Evolutionary conservation across 2,888 invertebrate species (phyloP).

Genomic region (Dicyrtomina minuta): DNA sequence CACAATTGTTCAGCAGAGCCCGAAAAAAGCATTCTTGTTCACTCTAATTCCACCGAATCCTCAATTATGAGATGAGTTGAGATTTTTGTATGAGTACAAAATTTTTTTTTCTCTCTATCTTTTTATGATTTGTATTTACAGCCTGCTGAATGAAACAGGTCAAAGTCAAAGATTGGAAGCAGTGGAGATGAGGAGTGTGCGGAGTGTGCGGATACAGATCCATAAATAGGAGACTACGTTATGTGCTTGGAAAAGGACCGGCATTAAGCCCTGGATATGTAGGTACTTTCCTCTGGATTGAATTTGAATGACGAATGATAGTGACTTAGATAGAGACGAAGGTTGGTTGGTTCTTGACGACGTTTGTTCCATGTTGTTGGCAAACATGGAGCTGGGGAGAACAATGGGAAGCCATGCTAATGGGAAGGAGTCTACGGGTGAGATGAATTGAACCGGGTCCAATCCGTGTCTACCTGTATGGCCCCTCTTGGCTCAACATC

Average conservation of each 20-base stretch:
- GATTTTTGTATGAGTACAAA: background rate
- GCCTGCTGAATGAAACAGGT: too few relatives aligned
- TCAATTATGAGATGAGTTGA: background rate
- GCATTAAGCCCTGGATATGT: background rate
- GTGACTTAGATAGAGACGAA: background rate
- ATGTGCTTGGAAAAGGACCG: background rate
- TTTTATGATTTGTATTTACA: too few relatives aligned
- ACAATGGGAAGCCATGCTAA: constrained; percentile 36
- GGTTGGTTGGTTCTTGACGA: constrained; percentile 3
- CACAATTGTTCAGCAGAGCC: background rate
- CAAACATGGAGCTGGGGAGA: constrained; percentile 31
- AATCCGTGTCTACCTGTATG: constrained; percentile 30
- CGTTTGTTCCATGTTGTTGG: constrained; percentile 24
- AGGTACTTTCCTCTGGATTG: background rate
- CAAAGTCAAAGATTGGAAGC: too few relatives aligned
- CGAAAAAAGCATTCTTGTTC: constrained; percentile 6
- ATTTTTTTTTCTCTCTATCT: too few relatives aligned
- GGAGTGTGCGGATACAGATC: too few relatives aligned
- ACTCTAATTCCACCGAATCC: background rate
- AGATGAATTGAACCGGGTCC: constrained; percentile 36
- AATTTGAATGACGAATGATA: background rate
- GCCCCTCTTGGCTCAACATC: constrained; percentile 24
- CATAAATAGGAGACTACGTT: too few relatives aligned
- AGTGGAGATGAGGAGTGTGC: too few relatives aligned
- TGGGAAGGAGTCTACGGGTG: constrained; percentile 34